A percentile compares a stretch with the other conserved stretches of the same genome.
phyloP scores from a whole-genome alignment of 2,888 invertebrate species.

The Drosophila antonietae region DNA sequence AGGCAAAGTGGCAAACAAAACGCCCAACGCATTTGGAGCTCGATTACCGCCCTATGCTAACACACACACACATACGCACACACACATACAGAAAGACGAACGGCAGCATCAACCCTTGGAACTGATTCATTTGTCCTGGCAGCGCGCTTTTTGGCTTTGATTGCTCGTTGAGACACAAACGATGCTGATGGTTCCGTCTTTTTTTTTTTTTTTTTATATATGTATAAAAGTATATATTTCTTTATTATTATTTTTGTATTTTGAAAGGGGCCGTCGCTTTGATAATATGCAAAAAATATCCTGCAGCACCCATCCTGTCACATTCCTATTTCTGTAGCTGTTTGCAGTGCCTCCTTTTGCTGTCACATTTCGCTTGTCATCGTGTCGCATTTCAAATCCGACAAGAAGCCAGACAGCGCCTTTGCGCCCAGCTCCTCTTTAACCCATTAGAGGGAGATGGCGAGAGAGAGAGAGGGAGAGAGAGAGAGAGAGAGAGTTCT shows the following conservation, averaged over 20 bases:
- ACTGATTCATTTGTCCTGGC: slow-evolving; percentile 22
- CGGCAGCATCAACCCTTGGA: slow-evolving; percentile 25
- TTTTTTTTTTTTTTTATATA: not conserved
- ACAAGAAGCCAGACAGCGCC: slow-evolving; percentile 29
- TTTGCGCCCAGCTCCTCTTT: slow-evolving; percentile 34
- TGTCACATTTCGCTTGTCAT: slow-evolving; percentile 29
- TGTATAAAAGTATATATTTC: not conserved
- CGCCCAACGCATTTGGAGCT: slow-evolving; percentile 52
- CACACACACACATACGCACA: slow-evolving; percentile 13
- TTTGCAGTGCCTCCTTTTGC: slow-evolving; percentile 18
- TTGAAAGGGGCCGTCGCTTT: slow-evolving; percentile 20
- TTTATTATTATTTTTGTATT: slow-evolving; percentile 24
- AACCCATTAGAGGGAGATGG: slow-evolving; percentile 39
- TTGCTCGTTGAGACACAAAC: slow-evolving; percentile 53
- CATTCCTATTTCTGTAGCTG: slow-evolving; percentile 46
- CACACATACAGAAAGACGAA: not conserved
- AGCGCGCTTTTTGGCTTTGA: slow-evolving; percentile 38
- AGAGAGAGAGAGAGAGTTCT: not conserved
- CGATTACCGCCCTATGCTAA: slow-evolving; percentile 6
- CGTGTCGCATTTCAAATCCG: slow-evolving; percentile 51
- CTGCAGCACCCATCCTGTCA: slow-evolving; percentile 69
- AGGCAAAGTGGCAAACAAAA: slow-evolving; percentile 66
- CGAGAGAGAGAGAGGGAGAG: too few relatives aligned
- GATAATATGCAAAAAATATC: slow-evolving; percentile 51
- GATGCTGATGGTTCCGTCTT: slow-evolving; percentile 21